phyloP scores from a whole-genome alignment of 1,140 invertebrate genomes.

The Drosophila littoralis region DNA sequence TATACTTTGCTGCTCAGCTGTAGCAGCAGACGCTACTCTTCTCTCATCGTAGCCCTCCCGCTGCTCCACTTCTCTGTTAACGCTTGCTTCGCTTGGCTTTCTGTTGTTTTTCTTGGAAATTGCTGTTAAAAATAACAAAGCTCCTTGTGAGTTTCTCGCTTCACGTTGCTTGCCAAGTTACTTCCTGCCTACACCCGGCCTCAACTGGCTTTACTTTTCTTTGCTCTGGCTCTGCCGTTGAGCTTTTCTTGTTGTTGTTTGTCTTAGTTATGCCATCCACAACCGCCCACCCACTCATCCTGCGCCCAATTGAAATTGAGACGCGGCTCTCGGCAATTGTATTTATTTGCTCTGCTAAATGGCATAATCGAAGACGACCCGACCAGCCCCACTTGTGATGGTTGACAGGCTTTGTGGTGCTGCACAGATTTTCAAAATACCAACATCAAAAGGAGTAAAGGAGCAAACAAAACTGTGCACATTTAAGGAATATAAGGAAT shows the following conservation, averaged over 20 bases:
- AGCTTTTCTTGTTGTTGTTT: conserved; percentile 58
- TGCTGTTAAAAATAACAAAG: conserved; percentile 82
- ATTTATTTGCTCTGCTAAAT: conserved; percentile 80
- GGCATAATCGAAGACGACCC: conserved; percentile 66
- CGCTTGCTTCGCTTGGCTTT: conserved; percentile 42
- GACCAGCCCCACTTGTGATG: background rate
- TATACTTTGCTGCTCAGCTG: conserved; percentile 66
- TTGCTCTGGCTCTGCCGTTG: conserved; percentile 13
- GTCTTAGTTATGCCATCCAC: conserved; percentile 58
- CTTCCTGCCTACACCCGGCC: conserved; percentile 38
- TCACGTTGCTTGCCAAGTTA: conserved; percentile 61
- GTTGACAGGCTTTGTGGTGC: conserved; percentile 51
- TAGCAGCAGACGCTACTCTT: conserved; percentile 49
- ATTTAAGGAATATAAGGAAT: background rate
- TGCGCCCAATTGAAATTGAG: conserved; percentile 67
- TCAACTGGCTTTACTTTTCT: background rate
- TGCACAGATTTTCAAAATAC: conserved; percentile 43
- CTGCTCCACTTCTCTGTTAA: conserved; percentile 4
- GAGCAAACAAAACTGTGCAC: conserved; percentile 41
- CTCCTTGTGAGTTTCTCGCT: conserved; percentile 62
- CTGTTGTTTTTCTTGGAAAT: conserved; percentile 79
- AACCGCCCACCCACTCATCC: conserved; percentile 1
- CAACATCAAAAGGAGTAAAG: conserved; percentile 47
- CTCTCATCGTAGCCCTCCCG: background rate
- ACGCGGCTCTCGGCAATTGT: conserved; percentile 67